Percentiles rank a stretch among this genome's conserved stretches.
Evolutionary conservation across 2,888 invertebrate genomes (phyloP).

Genomic region (Euplagia quadripunctaria): DNA sequence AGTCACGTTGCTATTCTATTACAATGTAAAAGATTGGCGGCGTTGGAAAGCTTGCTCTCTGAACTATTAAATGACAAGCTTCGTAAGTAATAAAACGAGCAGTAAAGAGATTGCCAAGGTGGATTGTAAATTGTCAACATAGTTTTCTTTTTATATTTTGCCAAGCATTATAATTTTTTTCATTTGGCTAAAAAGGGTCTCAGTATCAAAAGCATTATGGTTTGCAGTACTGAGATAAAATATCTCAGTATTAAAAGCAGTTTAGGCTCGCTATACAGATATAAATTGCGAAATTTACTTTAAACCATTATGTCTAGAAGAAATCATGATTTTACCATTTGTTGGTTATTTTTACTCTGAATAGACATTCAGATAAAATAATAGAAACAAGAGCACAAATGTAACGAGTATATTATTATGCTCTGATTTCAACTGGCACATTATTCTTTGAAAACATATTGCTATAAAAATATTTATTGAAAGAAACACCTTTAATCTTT

Average conservation of each 20-base stretch:
- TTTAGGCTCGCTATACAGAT: neutral
- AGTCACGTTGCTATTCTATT: slow-evolving; percentile 37
- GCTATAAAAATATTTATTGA: too few relatives aligned
- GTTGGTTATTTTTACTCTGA: neutral
- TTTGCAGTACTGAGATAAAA: neutral
- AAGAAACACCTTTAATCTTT: neutral
- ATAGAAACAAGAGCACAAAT: neutral
- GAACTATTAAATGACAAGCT: slow-evolving; percentile 14
- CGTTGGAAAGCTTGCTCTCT: slow-evolving; percentile 14
- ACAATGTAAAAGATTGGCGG: slow-evolving; percentile 26
- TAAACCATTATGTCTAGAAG: too few relatives aligned
- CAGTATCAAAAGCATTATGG: neutral
- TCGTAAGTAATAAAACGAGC: neutral
- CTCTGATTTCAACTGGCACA: too few relatives aligned
- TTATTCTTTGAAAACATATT: too few relatives aligned
- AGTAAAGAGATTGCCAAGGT: neutral
- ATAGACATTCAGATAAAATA: neutral
- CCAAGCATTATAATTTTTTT: neutral
- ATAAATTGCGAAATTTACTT: too few relatives aligned
- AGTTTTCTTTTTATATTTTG: neutral
- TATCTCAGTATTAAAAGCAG: neutral
- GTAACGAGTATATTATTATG: too few relatives aligned
- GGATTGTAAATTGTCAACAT: neutral
- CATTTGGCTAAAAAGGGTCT: neutral
- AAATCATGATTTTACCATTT: neutral